phyloP scores from a whole-genome alignment of 2,797 vertebrate species.

The Cirrhinus mrigala region DNA sequence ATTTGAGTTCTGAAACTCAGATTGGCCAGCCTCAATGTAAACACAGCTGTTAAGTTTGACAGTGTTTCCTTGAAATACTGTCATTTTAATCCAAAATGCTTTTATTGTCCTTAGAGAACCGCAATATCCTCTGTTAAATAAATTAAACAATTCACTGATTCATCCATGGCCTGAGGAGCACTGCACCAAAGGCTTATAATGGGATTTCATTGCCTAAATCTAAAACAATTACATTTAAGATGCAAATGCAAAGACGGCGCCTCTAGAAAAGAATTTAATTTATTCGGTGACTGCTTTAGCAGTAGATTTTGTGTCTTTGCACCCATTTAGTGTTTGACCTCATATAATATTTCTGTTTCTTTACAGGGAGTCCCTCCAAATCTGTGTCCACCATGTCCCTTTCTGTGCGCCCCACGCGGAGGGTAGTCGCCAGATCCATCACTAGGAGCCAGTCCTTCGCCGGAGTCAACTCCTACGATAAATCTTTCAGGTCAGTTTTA shows the following conservation, averaged over 20 bases:
- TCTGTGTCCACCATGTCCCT: constrained; percentile 95
- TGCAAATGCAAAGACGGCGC: neutral
- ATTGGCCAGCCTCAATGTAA: neutral
- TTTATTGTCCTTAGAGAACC: constrained; percentile 37
- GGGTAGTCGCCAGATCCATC: constrained; percentile 85
- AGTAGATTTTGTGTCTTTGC: neutral
- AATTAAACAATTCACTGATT: constrained; percentile 4
- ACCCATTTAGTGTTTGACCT: neutral
- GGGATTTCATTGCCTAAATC: constrained; percentile 11
- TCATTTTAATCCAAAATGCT: constrained; percentile 4
- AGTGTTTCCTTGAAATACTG: neutral
- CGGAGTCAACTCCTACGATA: constrained; percentile 92
- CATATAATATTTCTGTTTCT: constrained; percentile 31
- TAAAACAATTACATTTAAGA: neutral
- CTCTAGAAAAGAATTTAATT: neutral
- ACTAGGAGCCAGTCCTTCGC: constrained; percentile 98
- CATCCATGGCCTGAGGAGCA: constrained; percentile 12
- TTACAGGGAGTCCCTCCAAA: constrained; percentile 88
- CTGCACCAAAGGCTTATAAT: constrained; percentile 35
- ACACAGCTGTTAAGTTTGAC: neutral
- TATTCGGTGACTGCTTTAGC: neutral
- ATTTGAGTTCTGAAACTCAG: neutral
- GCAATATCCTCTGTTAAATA: constrained; percentile 25
- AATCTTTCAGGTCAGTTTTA: constrained; percentile 83
- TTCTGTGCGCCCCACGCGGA: constrained; percentile 88